Evolutionary conservation across 2,113 vertebrate species (phyloP).

Genomic region (Chamaetylas fuelleborni): DNA sequence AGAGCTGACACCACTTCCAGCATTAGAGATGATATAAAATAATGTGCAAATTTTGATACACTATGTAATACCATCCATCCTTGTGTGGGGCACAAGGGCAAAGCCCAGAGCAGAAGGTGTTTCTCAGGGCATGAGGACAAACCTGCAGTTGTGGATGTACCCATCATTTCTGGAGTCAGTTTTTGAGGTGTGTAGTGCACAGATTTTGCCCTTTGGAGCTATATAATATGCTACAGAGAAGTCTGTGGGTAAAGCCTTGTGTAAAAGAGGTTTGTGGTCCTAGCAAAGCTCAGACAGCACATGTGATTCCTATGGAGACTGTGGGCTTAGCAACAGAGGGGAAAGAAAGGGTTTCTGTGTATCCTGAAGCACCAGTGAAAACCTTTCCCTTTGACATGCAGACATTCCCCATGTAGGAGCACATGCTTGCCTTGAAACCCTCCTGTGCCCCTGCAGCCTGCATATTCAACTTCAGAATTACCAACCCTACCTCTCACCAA

Average conservation of each 20-base stretch:
- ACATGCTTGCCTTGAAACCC: neutral
- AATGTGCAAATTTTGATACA: neutral
- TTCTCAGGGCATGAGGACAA: neutral
- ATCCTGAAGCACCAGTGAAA: neutral
- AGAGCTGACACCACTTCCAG: neutral
- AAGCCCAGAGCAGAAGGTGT: neutral
- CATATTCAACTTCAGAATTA: neutral
- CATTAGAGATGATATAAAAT: neutral
- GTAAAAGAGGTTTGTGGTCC: neutral
- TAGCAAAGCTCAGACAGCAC: neutral
- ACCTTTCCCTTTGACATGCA: neutral
- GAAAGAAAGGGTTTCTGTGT: fast-evolving
- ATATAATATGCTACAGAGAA: neutral
- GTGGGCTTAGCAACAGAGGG: neutral
- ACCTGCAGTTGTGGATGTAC: neutral
- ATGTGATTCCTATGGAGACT: neutral
- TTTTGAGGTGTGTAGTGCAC: neutral
- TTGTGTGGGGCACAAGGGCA: neutral
- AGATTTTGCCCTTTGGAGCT: neutral
- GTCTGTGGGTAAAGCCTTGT: neutral
- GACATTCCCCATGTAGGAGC: neutral
- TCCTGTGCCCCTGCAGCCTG: too few species aligned
- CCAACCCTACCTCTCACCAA: neutral
- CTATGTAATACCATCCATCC: neutral
- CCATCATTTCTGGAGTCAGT: neutral